Evolutionary conservation across 30 jellyfish, hydroid and myxozoan genomes (phyloP).

Genomic region (Pseudorhiza aurosa): DNA sequence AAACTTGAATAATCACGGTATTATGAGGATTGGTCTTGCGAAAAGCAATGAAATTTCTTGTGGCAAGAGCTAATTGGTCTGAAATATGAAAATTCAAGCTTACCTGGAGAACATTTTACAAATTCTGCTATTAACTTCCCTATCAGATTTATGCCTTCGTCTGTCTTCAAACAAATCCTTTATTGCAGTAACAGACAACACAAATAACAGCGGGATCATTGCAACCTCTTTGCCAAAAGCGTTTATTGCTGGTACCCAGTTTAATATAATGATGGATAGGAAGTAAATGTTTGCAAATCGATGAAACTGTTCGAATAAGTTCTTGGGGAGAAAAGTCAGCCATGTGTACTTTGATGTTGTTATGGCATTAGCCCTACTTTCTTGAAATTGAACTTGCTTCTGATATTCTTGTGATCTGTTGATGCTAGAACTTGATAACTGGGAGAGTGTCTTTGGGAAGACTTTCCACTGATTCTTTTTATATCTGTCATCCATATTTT

Average conservation of each 20-base stretch:
- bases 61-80: too few relatives aligned
- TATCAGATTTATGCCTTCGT: constrained; percentile 84
- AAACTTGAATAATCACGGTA: too few relatives aligned
- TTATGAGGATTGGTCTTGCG: too few relatives aligned
- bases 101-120: constrained; percentile 87
- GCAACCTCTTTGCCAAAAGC: constrained; percentile 99
- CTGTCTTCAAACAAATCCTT: constrained; percentile 95
- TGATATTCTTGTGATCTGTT: constrained; percentile 10
- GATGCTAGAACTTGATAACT: not conserved
- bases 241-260: constrained; percentile 93
- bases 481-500: constrained; percentile 19
- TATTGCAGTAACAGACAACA: constrained; percentile 93
- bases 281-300: constrained; percentile 93
- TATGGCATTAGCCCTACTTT: constrained; percentile 60
- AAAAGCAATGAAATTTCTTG: too few relatives aligned
- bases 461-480: constrained; percentile 49
- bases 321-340: constrained; percentile 89
- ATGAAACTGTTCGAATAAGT: constrained; percentile 94
- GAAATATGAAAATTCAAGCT: not conserved
- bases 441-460: constrained; percentile 41
- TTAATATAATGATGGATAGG: constrained; percentile 75
- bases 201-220: constrained; percentile 93
- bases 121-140: constrained; percentile 58
- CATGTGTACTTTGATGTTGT: constrained; percentile 90
- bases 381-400: constrained; percentile 32